Evolutionary conservation across 2,888 invertebrate genomes (phyloP).

Genomic region (Athalia cordata): DNA sequence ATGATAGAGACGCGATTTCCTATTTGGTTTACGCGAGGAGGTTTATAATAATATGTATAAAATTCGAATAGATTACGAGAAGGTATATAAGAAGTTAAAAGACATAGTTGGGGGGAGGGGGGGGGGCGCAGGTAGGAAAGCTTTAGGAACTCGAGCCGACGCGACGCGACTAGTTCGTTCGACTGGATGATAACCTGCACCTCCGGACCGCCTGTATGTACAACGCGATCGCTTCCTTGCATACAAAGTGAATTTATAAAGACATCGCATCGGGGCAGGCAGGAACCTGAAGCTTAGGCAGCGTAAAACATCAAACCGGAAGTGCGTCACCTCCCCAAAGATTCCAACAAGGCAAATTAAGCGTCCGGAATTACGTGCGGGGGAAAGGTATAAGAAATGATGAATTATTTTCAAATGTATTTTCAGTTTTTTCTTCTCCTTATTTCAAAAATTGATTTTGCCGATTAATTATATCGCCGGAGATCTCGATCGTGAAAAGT

Average conservation of each 20-base stretch:
- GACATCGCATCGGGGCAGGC: slow-evolving; percentile 46
- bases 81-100: no score
- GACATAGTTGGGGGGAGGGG: slow-evolving; percentile 56
- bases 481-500: no score
- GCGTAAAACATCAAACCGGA: slow-evolving; percentile 59
- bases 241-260: slow-evolving; percentile 63
- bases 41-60: no score
- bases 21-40: slow-evolving; percentile 13
- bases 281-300: background rate
- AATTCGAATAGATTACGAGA: no score
- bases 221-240: slow-evolving; percentile 71
- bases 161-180: slow-evolving; percentile 59
- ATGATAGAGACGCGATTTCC: background rate
- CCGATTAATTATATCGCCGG: no score
- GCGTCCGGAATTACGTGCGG: no score
- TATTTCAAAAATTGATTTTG: no score
- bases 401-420: background rate
- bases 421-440: background rate
- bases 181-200: slow-evolving; percentile 70
- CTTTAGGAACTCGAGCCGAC: background rate
- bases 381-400: background rate
- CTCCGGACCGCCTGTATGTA: slow-evolving; percentile 61
- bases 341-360: slow-evolving; percentile 49
- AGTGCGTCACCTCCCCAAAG: slow-evolving; percentile 68
- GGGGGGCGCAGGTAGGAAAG: slow-evolving; percentile 43